A percentile compares a stretch with the other conserved stretches of the same genome.
These are phyloP conservation scores for Okapia johnstoni DNA, from an alignment of 2,113 vertebrate species.

Conservation along the genomic window DNA sequence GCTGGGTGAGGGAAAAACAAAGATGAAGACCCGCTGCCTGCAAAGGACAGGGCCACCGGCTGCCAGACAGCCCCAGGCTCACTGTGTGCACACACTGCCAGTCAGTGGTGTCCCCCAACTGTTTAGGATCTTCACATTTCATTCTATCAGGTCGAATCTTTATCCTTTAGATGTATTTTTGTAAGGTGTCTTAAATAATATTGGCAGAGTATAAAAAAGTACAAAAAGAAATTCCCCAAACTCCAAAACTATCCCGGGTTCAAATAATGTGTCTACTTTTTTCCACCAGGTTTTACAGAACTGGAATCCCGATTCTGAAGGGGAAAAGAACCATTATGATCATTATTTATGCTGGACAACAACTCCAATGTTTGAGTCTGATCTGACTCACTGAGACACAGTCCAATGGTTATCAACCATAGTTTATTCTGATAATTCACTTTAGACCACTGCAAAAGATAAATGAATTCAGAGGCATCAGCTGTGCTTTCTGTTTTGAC, in stretches of 20 bases:
- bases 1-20: not conserved
- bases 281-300: not conserved
- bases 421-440: slow-evolving; percentile 31
- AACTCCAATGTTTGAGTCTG: not conserved
- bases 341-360: not conserved
- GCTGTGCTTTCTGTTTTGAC: not conserved
- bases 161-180: not conserved
- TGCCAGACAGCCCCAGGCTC: not conserved
- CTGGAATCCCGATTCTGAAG: not conserved
- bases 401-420: not conserved
- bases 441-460: slow-evolving; percentile 1
- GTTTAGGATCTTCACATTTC: not conserved
- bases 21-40: not conserved
- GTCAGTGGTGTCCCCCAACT: not conserved
- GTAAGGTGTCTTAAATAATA: not conserved
- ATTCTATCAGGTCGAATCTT: not conserved
- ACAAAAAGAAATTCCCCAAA: not conserved
- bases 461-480: not conserved
- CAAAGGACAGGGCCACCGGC: not conserved
- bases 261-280: not conserved
- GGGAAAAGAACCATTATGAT: not conserved
- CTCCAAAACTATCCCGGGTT: not conserved
- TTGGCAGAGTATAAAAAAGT: not conserved
- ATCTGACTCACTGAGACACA: not conserved
- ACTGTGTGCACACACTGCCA: accelerated